A percentile compares a stretch with the other conserved stretches of the same genome.
Conservation (phyloP, 2,888 invertebrate species). For the Cactoblastis cactorum region DNA sequence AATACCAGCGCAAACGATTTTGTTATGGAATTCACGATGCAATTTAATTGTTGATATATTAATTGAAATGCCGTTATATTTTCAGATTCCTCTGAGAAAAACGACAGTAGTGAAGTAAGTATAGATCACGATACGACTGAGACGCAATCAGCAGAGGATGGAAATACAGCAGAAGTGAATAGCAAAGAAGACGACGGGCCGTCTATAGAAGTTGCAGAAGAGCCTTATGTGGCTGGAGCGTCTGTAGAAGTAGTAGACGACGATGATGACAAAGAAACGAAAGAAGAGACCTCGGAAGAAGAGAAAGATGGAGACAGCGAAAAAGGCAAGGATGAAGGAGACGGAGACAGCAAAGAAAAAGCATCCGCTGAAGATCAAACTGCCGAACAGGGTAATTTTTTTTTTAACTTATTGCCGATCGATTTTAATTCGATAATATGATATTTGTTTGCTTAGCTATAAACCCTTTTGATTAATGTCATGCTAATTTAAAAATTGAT, state of each 20-base stretch:
- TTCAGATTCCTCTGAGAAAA: slow-evolving; percentile 71
- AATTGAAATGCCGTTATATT: no score
- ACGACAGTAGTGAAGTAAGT: slow-evolving; percentile 73
- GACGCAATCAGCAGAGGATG: slow-evolving; percentile 60
- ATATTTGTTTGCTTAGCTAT: no score
- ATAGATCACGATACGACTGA: slow-evolving; percentile 67
- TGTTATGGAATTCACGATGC: no score
- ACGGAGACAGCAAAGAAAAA: slow-evolving; percentile 55
- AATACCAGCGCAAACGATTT: no score
- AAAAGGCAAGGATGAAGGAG: slow-evolving; percentile 32
- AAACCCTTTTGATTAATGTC: no score
- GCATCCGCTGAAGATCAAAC: slow-evolving; percentile 72
- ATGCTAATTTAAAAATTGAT: no score
- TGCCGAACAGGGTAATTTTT: slow-evolving; percentile 56
- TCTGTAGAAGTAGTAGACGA: slow-evolving; percentile 67
- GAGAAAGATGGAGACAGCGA: slow-evolving; percentile 36
- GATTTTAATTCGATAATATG: no score
- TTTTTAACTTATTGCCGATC: not conserved
- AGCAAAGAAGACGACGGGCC: slow-evolving; percentile 56
- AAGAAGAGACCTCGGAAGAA: slow-evolving; percentile 44
- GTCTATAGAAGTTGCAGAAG: slow-evolving; percentile 69
- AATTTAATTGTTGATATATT: no score
- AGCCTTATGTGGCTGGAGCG: slow-evolving; percentile 67
- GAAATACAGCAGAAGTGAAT: slow-evolving; percentile 39
- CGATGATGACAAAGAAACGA: slow-evolving; percentile 53